Base-by-base conservation (phyloP, 2,113 vertebrate genomes). In the Salvelinus namaycush region DNA sequence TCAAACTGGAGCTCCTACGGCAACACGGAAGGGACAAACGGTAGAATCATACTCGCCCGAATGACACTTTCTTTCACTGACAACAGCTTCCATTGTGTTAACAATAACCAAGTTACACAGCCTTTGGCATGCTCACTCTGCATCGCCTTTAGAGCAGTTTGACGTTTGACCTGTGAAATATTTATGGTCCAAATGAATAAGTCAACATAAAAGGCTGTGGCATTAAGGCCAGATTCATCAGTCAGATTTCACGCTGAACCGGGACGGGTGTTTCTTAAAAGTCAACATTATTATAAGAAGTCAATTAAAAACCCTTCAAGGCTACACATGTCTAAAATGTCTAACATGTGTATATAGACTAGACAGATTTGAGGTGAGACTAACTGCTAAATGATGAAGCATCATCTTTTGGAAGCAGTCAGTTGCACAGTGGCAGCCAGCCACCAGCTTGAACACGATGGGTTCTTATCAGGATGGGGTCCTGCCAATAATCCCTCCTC, bases 1-100 rank as follows among this genome's bases (percentile, higher is more conserved):
- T 99, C 97, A 93, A 99, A 99, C 91, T 99, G 98, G 84, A 99
- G 97, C 90, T 99, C 98, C 98, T 99, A 64, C 29, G 29, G 74
- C 49, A 88, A 94, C 87, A 93, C 1, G 68, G n/a, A 49, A 70
- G 22, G 22, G 4, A 24, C 51, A 54, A 54, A 54, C 3, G 16
- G 51, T 18, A 54, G 51, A 54, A 54, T 16, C 51, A 54, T 18
- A 54, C 51, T 54, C 51, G 51, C 14, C 14, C 16, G 5, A 16
- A 51, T 51, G 13, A 54, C 51, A 16, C 14, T 39, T 22, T 22
- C 34, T 68, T 27, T 20, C 31, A 64, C 51, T 54, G 13, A 54
- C 14, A 54, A 54, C 51, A 54, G 16, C 51, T 18, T 18, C 3
- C 1, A 18, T 5, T 14, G 16, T 54, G 51, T 54, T 16, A 54